Evolutionary conservation across 2,797 vertebrate genomes (phyloP).

Genomic region (Podargus strigoides): DNA sequence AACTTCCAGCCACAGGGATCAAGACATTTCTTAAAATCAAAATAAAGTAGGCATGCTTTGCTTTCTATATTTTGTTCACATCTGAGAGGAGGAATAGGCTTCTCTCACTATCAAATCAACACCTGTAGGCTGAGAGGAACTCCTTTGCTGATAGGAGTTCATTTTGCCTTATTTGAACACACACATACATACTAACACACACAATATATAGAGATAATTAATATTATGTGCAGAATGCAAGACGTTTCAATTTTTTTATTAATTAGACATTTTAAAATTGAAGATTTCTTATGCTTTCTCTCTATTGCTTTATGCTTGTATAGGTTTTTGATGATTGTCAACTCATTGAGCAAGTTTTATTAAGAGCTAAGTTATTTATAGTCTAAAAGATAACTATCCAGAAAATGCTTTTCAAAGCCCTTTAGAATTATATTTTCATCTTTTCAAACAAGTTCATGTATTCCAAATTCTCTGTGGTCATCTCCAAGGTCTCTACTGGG

Average conservation of each 20-base stretch:
- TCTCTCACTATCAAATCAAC: neutral
- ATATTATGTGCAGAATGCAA: neutral
- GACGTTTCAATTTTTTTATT: neutral
- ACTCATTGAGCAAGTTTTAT: neutral
- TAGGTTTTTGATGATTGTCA: neutral
- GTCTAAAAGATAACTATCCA: neutral
- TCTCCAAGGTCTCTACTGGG: conserved; percentile 90
- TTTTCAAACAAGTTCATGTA: neutral
- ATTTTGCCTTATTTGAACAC: neutral
- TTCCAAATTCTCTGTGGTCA: conserved; percentile 6
- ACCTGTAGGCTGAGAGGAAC: neutral
- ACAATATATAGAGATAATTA: neutral
- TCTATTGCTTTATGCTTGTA: neutral
- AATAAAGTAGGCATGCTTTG: neutral
- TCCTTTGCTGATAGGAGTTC: neutral
- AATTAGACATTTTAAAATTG: neutral
- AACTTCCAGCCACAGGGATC: neutral
- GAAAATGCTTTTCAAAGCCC: neutral
- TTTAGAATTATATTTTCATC: neutral
- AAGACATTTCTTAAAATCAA: neutral
- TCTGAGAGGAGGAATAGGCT: neutral
- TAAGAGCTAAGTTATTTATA: neutral
- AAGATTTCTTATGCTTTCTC: neutral
- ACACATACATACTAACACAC: neutral
- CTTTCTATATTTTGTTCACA: neutral